A percentile compares a stretch with the other conserved stretches of the same genome.
Evolutionary conservation across 1,140 invertebrate genomes (phyloP).

Genomic region (Chironomus tepperi): DNA sequence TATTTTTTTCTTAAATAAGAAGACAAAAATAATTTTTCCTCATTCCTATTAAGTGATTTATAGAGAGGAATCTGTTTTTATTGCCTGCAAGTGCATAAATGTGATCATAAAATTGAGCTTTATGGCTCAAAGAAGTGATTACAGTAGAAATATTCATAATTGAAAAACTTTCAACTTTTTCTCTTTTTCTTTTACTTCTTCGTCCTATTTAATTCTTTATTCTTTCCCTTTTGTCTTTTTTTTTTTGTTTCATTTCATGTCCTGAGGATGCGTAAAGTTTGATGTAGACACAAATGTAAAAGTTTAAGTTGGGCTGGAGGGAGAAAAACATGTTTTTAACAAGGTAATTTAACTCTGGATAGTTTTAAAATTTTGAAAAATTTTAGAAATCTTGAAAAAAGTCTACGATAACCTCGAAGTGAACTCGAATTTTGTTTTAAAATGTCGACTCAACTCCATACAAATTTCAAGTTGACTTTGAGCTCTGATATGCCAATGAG

Average conservation of each 20-base stretch:
- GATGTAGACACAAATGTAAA: background rate
- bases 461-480: too few relatives aligned
- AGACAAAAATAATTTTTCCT: background rate
- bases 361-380: too few relatives aligned
- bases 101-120: background rate
- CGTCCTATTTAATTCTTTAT: too few relatives aligned
- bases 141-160: conserved; percentile 9
- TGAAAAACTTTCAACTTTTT: conserved; percentile 8
- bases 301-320: background rate
- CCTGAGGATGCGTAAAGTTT: background rate
- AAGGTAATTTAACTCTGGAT: too few relatives aligned
- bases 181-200: background rate
- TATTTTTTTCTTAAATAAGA: background rate
- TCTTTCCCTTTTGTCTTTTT: too few relatives aligned
- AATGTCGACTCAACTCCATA: too few relatives aligned
- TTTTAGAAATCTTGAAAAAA: too few relatives aligned
- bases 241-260: background rate
- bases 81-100: conserved; percentile 6
- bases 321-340: background rate
- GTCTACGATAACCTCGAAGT: too few relatives aligned
- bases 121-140: conserved; percentile 13
- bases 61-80: conserved; percentile 6
- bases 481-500: too few relatives aligned
- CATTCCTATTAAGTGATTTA: background rate
- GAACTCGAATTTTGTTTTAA: too few relatives aligned